These are phyloP conservation scores for Rhynchomys soricoides DNA, from an alignment of 2,113 vertebrate species.

Conservation along the genomic window DNA sequence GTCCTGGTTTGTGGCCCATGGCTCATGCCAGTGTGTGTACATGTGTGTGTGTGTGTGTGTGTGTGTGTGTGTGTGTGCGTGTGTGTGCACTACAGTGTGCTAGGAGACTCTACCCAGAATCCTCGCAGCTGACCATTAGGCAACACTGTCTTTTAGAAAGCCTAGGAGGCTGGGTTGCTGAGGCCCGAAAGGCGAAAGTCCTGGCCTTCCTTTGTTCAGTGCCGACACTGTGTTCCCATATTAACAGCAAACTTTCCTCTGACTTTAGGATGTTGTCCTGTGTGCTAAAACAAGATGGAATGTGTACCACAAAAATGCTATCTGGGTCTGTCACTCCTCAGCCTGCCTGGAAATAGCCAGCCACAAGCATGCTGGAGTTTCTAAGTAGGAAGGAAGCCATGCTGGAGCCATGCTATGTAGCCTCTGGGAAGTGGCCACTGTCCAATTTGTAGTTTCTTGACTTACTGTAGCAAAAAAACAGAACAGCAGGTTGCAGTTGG, in stretches of 20 bases:
- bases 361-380: too few species aligned
- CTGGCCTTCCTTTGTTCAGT: too few species aligned
- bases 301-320: neutral
- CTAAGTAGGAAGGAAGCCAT: too few species aligned
- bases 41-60: rapidly evolving
- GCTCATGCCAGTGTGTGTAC: too few species aligned
- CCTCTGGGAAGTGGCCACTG: neutral
- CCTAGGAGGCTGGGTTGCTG: neutral
- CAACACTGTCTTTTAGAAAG: neutral
- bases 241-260: neutral
- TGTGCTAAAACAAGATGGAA: neutral
- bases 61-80: too few species aligned
- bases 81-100: rapidly evolving
- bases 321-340: neutral
- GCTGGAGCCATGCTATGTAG: rapidly evolving
- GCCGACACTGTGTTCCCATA: too few species aligned
- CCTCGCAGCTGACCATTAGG: neutral
- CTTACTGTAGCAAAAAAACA: neutral
- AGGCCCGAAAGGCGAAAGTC: neutral
- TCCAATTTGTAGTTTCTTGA: too few species aligned
- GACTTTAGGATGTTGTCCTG: neutral
- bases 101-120: neutral
- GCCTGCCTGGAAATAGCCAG: neutral
- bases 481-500: neutral
- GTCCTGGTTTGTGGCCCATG: rapidly evolving